These are phyloP conservation scores for Oryzias dopingdopingensis DNA, from an alignment of 2,797 vertebrate species.

Conservation along the genomic window DNA sequence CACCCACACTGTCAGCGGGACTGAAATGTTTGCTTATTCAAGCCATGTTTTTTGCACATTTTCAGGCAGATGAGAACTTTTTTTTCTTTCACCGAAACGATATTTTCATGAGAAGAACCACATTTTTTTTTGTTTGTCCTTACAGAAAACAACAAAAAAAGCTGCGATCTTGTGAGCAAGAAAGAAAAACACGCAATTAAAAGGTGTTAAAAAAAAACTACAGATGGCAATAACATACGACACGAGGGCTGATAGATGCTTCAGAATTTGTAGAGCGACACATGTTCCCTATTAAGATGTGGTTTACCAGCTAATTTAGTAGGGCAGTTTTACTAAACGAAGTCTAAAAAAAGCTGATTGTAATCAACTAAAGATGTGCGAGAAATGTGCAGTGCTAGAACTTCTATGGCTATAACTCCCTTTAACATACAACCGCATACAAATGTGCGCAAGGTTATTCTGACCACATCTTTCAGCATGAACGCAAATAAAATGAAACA, in stretches of 20 bases:
- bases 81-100: constrained; percentile 2
- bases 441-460: constrained; percentile 24
- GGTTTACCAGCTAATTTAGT: constrained; percentile 71
- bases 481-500: constrained; percentile 23
- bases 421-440: constrained; percentile 32
- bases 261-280: constrained; percentile 30
- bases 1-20: neutral
- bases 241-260: constrained; percentile 17
- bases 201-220: constrained; percentile 7
- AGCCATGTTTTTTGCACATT: neutral
- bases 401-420: constrained; percentile 13
- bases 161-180: constrained; percentile 4
- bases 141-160: neutral
- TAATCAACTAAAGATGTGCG: constrained; percentile 62
- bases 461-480: constrained; percentile 32
- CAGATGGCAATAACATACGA: constrained; percentile 32
- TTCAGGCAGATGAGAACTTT: constrained; percentile 2
- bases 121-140: neutral
- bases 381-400: constrained; percentile 32
- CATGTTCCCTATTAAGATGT: constrained; percentile 62
- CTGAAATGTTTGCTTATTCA: constrained; percentile 15
- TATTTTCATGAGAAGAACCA: constrained; percentile 3
- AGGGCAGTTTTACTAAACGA: constrained; percentile 46
- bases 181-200: constrained; percentile 12
- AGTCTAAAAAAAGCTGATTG: constrained; percentile 48